A percentile compares a stretch with the other conserved stretches of the same genome.
Evolutionary conservation across 2,888 invertebrate species (phyloP).

Genomic region (Agrochola litura): DNA sequence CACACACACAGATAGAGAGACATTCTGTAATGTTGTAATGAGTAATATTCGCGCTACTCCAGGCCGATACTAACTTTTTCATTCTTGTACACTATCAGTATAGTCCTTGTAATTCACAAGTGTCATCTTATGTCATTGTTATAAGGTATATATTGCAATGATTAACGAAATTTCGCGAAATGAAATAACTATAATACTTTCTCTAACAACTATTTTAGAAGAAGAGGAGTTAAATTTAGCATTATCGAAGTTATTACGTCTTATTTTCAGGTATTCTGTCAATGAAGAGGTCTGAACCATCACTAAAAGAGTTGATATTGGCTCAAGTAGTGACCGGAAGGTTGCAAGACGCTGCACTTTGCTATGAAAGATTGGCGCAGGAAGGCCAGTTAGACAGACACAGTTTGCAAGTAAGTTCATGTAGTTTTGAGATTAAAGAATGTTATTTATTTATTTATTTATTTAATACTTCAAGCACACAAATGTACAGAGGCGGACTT

Average conservation of each 20-base stretch:
- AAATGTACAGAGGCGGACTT: no score
- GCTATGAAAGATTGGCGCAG: slow-evolving; percentile 95
- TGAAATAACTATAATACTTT: no score
- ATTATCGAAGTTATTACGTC: no score
- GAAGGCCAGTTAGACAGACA: slow-evolving; percentile 87
- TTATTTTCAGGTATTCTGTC: slow-evolving; percentile 91
- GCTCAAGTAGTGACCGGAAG: slow-evolving; percentile 96
- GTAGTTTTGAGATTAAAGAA: background rate
- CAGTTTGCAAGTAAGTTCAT: slow-evolving; percentile 80
- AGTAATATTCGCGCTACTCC: no score
- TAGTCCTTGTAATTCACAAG: background rate
- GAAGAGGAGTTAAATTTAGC: background rate
- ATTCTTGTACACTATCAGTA: background rate
- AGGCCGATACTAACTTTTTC: no score
- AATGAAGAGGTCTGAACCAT: slow-evolving; percentile 94
- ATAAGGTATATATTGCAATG: background rate
- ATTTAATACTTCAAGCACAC: no score
- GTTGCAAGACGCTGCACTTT: slow-evolving; percentile 95
- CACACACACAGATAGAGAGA: background rate
- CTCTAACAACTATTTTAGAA: background rate
- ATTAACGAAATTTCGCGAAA: background rate
- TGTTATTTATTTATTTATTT: no score
- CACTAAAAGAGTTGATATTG: slow-evolving; percentile 95
- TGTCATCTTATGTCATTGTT: background rate
- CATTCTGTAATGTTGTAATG: background rate